Evolutionary conservation across 2,888 invertebrate genomes (phyloP).

Genomic region (Drosophila lacicola): DNA sequence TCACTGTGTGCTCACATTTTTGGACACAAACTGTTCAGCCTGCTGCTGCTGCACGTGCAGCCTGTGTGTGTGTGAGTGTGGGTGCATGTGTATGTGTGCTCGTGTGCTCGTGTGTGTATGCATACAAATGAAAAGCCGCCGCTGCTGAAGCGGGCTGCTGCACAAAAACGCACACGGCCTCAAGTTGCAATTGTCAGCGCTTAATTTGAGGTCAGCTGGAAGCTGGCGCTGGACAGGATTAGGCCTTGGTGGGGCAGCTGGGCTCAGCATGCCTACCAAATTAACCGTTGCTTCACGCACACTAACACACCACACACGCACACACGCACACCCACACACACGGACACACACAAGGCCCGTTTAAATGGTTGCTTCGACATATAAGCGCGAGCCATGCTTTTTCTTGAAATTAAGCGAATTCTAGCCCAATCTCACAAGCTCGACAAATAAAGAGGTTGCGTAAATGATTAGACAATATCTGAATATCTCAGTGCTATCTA

Average conservation of each 20-base stretch:
- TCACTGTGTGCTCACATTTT: constrained; percentile 57
- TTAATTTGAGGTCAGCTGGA: constrained; percentile 68
- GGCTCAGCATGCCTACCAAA: constrained; percentile 1
- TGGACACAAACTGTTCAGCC: constrained; percentile 9
- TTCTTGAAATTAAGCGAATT: constrained; percentile 1
- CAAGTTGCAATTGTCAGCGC: constrained; percentile 68
- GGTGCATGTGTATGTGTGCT: background rate
- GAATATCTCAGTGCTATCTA: too few species aligned
- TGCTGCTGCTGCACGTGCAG: constrained; percentile 19
- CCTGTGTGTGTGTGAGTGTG: constrained; percentile 28
- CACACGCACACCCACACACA: background rate
- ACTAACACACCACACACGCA: constrained; percentile 1
- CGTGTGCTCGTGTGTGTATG: constrained; percentile 19
- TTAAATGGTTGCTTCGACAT: too few species aligned
- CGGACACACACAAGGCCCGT: too few species aligned
- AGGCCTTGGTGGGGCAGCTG: background rate
- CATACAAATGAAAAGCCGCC: constrained; percentile 59
- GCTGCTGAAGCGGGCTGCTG: constrained; percentile 26
- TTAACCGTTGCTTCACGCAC: background rate
- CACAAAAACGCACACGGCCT: constrained; percentile 36
- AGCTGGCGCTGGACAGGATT: constrained; percentile 1
- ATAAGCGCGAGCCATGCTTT: too few species aligned
- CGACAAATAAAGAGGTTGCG: too few species aligned
- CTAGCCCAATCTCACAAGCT: too few species aligned
- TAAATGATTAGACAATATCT: too few species aligned